phyloP scores from a whole-genome alignment of 2,888 invertebrate species.

The Ornithoptera alexandrae region DNA sequence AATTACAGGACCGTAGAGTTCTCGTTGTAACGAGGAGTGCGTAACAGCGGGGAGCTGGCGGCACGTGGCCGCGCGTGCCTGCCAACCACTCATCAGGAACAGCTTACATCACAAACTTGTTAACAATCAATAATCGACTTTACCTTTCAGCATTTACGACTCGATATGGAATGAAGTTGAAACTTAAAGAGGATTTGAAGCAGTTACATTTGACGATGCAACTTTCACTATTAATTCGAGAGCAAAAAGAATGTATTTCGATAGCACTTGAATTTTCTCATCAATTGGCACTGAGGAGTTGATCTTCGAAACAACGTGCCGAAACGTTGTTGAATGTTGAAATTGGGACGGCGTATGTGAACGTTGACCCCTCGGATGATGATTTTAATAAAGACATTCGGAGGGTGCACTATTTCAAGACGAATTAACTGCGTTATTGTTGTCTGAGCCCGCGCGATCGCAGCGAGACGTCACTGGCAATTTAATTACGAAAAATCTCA shows the following conservation, averaged over 20 bases:
- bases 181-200: slow-evolving; percentile 41
- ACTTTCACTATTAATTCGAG: slow-evolving; percentile 53
- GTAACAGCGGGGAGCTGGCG: slow-evolving; percentile 72
- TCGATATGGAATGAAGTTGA: slow-evolving; percentile 32
- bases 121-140: slow-evolving; percentile 39
- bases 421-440: slow-evolving; percentile 70
- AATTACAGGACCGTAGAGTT: slow-evolving; percentile 76
- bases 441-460: slow-evolving; percentile 50
- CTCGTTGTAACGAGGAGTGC: slow-evolving; percentile 77
- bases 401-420: slow-evolving; percentile 67
- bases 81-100: slow-evolving; percentile 36
- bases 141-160: slow-evolving; percentile 31
- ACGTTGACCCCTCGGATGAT: slow-evolving; percentile 71
- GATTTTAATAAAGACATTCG: slow-evolving; percentile 70
- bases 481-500: slow-evolving; percentile 34
- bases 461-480: slow-evolving; percentile 49
- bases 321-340: slow-evolving; percentile 53
- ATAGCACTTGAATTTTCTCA: slow-evolving; percentile 38
- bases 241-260: slow-evolving; percentile 55
- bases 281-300: slow-evolving; percentile 40
- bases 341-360: slow-evolving; percentile 48
- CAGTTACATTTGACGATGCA: slow-evolving; percentile 47
- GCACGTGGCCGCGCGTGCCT: slow-evolving; percentile 77
- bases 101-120: slow-evolving; percentile 36
- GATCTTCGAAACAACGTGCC: slow-evolving; percentile 63